Evolutionary conservation across 2,797 vertebrate genomes (phyloP).

Genomic region (Lithobates pipiens): DNA sequence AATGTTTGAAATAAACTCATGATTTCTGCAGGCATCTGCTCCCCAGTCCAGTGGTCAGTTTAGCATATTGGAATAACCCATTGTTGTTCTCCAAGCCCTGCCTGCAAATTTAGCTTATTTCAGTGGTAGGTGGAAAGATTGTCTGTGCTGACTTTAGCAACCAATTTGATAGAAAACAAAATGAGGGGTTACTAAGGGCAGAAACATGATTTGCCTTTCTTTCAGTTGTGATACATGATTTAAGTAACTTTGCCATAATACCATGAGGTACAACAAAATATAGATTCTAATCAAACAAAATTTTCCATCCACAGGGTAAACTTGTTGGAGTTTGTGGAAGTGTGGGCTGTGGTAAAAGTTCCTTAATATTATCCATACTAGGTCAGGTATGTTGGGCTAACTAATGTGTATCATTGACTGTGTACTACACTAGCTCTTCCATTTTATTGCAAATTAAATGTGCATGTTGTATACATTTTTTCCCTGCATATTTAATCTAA

Average conservation of each 20-base stretch:
- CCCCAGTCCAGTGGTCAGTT: too few species aligned
- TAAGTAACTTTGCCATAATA: neutral
- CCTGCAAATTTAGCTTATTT: too few species aligned
- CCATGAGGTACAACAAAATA: neutral
- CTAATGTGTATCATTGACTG: neutral
- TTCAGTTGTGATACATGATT: neutral
- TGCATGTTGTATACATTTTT: neutral
- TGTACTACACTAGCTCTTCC: neutral
- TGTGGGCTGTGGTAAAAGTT: slow-evolving; percentile 64
- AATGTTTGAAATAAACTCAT: too few species aligned
- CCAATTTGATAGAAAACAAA: too few species aligned
- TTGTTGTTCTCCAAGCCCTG: too few species aligned
- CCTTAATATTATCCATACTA: slow-evolving; percentile 60
- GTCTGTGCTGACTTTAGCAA: too few species aligned
- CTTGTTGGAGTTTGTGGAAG: slow-evolving; percentile 63
- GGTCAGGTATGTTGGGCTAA: slow-evolving; percentile 57
- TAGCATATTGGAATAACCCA: too few species aligned
- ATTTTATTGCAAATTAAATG: neutral
- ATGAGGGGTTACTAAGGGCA: too few species aligned
- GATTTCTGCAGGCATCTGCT: too few species aligned
- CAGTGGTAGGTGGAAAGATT: too few species aligned
- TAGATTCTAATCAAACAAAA: neutral
- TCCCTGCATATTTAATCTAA: too few species aligned
- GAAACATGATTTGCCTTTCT: too few species aligned
- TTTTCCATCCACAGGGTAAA: slow-evolving; percentile 51